These are phyloP conservation scores for Imbricaverruca yamaguchii DNA, from an alignment of 2,888 invertebrate genomes.

Conservation along the genomic window DNA sequence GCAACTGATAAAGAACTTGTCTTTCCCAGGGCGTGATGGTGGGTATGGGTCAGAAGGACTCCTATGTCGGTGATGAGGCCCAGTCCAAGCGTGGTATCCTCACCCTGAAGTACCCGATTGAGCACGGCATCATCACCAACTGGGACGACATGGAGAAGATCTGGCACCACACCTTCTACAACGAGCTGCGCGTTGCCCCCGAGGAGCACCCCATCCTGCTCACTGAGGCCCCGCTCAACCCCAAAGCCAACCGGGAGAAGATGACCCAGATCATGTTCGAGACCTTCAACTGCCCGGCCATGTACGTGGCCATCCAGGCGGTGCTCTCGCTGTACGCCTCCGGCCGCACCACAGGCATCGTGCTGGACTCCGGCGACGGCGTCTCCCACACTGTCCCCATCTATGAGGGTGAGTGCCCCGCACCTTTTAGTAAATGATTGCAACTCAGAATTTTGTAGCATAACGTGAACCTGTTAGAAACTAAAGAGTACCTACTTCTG, in stretches of 20 bases:
- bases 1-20: neutral
- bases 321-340: conserved; percentile 87
- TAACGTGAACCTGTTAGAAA: too few relatives aligned
- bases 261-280: conserved; percentile 79
- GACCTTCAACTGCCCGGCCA: conserved; percentile 81
- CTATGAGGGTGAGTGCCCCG: conserved; percentile 56
- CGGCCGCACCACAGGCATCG: conserved; percentile 94
- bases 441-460: too few relatives aligned
- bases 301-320: conserved; percentile 85
- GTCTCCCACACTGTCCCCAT: conserved; percentile 93
- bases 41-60: conserved; percentile 96
- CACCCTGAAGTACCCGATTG: conserved; percentile 49
- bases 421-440: too few relatives aligned
- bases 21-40: conserved; percentile 60
- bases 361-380: conserved; percentile 90
- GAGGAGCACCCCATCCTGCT: conserved; percentile 89
- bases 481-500: too few relatives aligned
- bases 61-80: conserved; percentile 92
- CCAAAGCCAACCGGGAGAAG: conserved; percentile 91
- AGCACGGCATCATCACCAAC: conserved; percentile 63
- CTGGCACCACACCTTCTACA: conserved; percentile 99
- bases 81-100: conserved; percentile 72
- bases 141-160: conserved; percentile 99
- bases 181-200: conserved; percentile 90
- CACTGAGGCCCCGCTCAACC: conserved; percentile 88